Evolutionary conservation across 2,113 vertebrate genomes (phyloP), one percentile per base, ranked within the genome.

Genomic region (Camelus dromedarius): DNA sequence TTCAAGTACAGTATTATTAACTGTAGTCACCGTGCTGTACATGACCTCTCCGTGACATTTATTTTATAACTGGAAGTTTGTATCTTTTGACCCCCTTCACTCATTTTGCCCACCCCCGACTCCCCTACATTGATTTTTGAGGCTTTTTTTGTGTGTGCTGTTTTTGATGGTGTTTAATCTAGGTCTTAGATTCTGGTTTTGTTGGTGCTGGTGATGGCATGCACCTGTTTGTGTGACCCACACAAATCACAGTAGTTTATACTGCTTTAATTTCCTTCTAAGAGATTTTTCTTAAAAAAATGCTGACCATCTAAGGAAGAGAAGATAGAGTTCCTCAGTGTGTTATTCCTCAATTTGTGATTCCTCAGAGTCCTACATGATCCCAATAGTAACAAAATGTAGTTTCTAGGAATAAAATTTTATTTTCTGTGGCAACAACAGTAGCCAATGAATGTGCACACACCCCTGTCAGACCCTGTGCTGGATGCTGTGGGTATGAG

Each of bases 211-310:
- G 10, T 66, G 91, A 46, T 26, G 20, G 38, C 6, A 0, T 50
- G 7, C 2, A 73, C 15, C 10, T 73, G 24, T 91, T 67, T 75
- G 50, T 70, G 26, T 20, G 64, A 93, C 14, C 7, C 19, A 28
- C 16, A 81, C 54, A 42, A 93, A 90, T 73, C n/a, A 64, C 8
- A 30, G 19, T 69, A 92, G 19, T 18, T 75, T 86, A 54, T 46
- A 77, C 26, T 79, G 46, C 46, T 84, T 50, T 87, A 46, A 76
- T 82, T 87, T 92, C 19, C 58, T 12, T 70, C 16, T 32, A 46
- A 88, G n/a, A 92, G 56, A 64, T 32, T 86, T 95, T 93, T 87
- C 77, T 81, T 79, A 22, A 19, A 90, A 90, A 83, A 89, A 60
- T 90, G 26, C 30, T 89, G 16, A 91, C 3, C 15, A 86, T 48